phyloP scores from a whole-genome alignment of 30 jellyfish, hydroid and myxozoan species.

The Pseudorhiza aurosa region DNA sequence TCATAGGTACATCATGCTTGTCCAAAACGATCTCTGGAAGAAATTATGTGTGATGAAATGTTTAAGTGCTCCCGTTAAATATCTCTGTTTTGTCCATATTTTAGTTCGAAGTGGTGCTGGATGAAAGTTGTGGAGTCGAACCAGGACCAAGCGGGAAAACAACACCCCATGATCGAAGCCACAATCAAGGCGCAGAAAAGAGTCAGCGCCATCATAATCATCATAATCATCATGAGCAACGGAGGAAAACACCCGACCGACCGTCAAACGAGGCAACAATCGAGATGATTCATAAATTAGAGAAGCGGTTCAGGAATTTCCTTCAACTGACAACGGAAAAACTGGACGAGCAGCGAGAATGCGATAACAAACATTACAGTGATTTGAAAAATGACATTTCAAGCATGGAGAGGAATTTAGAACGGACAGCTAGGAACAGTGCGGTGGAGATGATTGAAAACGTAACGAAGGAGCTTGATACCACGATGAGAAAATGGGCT shows the following conservation, averaged over 20 bases:
- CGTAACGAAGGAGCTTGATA: conserved; percentile 48
- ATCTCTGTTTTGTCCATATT: too few relatives aligned
- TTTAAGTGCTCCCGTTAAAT: too few relatives aligned
- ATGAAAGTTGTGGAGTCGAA: conserved; percentile 38
- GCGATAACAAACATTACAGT: conserved; percentile 49
- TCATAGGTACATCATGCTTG: too few relatives aligned
- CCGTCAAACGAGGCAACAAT: conserved; percentile 28
- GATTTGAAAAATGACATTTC: conserved; percentile 53
- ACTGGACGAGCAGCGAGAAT: conserved; percentile 59
- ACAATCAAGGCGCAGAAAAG: not conserved
- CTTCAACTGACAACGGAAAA: conserved; percentile 55
- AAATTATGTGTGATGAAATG: too few relatives aligned
- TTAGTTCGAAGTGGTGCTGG: conserved; percentile 55
- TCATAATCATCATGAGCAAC: not conserved
- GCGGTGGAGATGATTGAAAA: conserved; percentile 50
- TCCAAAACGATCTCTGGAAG: too few relatives aligned
- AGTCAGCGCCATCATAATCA: conserved; percentile 29
- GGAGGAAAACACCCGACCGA: not conserved
- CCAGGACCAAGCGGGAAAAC: conserved; percentile 27
- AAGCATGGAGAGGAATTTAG: conserved; percentile 41
- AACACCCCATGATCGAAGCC: conserved; percentile 13
- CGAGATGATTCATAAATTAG: conserved; percentile 47
- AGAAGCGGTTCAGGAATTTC: conserved; percentile 50
- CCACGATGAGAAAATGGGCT: conserved; percentile 65
- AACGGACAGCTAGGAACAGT: conserved; percentile 41